Percentiles rank a stretch among this genome's conserved stretches.
Conservation (phyloP, 2,888 invertebrate species). For the Furcula furcula region DNA sequence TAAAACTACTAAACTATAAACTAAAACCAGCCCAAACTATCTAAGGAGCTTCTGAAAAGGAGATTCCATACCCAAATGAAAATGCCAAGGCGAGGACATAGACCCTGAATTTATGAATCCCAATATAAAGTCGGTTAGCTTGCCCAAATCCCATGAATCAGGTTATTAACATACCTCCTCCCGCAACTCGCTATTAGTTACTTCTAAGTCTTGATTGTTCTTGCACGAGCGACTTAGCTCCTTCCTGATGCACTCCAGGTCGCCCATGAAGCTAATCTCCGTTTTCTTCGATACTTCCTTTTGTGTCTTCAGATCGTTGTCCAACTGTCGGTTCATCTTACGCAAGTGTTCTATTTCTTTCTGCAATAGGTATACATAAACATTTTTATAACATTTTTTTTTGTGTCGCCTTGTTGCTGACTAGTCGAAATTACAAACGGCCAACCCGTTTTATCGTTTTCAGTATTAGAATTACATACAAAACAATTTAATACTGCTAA, state of each 20-base stretch:
- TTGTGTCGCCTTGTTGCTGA: no score
- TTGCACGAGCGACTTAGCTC: conserved; percentile 79
- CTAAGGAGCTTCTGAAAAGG: not conserved
- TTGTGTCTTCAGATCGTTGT: conserved; percentile 71
- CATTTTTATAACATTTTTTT: not conserved
- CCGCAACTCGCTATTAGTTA: conserved; percentile 85
- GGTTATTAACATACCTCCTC: conserved; percentile 80
- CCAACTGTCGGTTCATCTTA: conserved; percentile 61
- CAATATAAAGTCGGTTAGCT: not conserved
- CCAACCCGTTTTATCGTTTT: no score
- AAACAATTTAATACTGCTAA: no score
- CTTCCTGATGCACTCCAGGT: conserved; percentile 73
- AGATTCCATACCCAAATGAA: conserved; percentile 5
- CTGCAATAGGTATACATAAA: conserved; percentile 36
- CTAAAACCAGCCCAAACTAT: conserved; percentile 11
- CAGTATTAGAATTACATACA: no score
- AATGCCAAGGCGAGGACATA: conserved; percentile 2
- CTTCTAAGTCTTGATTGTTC: conserved; percentile 84
- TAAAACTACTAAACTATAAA: conserved; percentile 22
- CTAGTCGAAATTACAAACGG: no score
- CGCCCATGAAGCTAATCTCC: conserved; percentile 66
- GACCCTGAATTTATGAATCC: not conserved
- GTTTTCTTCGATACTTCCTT: conserved; percentile 69
- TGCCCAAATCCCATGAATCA: not conserved
- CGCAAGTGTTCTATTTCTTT: conserved; percentile 63